Evolutionary conservation across 2,113 vertebrate species (phyloP).

Genomic region (Ivindomyrus marchei): DNA sequence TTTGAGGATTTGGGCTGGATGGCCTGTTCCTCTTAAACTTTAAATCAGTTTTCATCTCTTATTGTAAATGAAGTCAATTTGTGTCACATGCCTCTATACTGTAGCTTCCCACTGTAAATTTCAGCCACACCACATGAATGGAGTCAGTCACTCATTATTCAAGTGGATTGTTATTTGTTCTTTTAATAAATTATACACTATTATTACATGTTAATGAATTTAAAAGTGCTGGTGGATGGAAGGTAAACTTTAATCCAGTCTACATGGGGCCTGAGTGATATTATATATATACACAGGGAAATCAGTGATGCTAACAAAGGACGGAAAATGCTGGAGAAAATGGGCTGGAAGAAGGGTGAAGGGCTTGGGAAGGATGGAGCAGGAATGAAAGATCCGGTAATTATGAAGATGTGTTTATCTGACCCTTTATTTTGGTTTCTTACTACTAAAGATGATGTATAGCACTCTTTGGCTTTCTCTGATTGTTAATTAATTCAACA

Average conservation of each 20-base stretch:
- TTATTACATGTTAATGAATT: neutral
- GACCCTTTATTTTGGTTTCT: neutral
- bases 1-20: neutral
- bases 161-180: neutral
- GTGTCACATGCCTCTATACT: neutral
- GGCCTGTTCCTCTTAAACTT: neutral
- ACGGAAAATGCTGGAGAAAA: slow-evolving; percentile 90
- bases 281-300: slow-evolving; percentile 65
- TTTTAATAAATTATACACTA: neutral
- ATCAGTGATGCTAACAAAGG: slow-evolving; percentile 91
- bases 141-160: neutral
- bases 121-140: neutral
- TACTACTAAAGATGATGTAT: neutral
- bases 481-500: neutral
- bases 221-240: neutral
- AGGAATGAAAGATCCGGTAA: slow-evolving; percentile 85
- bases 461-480: neutral
- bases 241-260: neutral
- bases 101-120: neutral
- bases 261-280: no score
- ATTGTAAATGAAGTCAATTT: neutral
- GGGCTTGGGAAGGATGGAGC: slow-evolving; percentile 85
- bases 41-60: neutral
- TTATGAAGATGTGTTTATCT: slow-evolving; percentile 25
- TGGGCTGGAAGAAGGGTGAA: slow-evolving; percentile 97